phyloP scores from a whole-genome alignment of 1,140 invertebrate species.

The Bombus superbus region DNA sequence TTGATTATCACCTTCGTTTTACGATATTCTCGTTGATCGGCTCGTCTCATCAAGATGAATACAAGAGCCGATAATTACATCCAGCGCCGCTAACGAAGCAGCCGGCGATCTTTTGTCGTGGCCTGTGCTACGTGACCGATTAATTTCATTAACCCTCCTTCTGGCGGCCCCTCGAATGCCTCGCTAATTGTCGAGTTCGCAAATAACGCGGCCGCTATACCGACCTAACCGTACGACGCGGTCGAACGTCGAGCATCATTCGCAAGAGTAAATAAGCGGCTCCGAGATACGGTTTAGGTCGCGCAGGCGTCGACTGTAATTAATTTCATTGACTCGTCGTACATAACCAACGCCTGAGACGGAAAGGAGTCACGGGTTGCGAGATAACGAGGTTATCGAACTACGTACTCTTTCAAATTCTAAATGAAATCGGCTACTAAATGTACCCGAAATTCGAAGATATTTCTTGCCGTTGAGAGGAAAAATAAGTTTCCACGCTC shows the following conservation, averaged over 20 bases:
- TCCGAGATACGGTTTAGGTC: neutral
- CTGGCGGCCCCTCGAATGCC: neutral
- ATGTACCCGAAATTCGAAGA: too few relatives aligned
- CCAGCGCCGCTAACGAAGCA: conserved; percentile 18
- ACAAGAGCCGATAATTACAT: conserved; percentile 32
- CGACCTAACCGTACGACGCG: neutral
- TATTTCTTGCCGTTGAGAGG: too few relatives aligned
- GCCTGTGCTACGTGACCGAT: conserved; percentile 22
- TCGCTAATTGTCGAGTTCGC: conserved; percentile 29
- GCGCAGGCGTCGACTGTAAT: neutral
- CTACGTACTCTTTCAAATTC: too few relatives aligned
- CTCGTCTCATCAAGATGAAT: conserved; percentile 15
- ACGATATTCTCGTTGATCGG: conserved; percentile 12
- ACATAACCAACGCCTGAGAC: too few relatives aligned
- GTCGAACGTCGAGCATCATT: neutral
- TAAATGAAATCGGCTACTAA: too few relatives aligned
- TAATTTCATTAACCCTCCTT: conserved; percentile 42
- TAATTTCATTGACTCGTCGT: conserved; percentile 1
- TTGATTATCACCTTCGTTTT: neutral
- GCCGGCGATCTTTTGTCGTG: conserved; percentile 34
- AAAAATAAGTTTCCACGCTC: too few relatives aligned
- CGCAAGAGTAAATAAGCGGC: conserved; percentile 5
- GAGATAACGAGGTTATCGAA: too few relatives aligned
- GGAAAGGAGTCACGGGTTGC: neutral
- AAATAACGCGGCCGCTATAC: neutral